Evolutionary conservation across 2,888 invertebrate genomes (phyloP).

Genomic region (Ganaspis brasiliensis): DNA sequence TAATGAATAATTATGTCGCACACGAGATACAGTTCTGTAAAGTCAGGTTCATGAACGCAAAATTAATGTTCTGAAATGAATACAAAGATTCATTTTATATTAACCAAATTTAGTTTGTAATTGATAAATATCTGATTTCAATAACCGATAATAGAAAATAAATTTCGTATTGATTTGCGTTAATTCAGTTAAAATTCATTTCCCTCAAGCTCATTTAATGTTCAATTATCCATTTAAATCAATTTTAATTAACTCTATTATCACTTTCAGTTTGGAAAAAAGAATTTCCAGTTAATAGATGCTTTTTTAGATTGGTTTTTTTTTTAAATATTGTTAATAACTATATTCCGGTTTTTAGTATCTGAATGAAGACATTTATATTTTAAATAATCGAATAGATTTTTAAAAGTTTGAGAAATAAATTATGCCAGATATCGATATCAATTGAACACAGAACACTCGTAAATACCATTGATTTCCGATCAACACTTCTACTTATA

Average conservation of each 20-base stretch:
- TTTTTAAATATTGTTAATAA: too few species aligned
- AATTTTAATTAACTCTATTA: too few species aligned
- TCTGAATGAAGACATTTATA: too few species aligned
- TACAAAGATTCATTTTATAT: constrained; percentile 3
- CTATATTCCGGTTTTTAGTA: too few species aligned
- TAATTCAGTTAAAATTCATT: too few species aligned
- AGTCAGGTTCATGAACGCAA: constrained; percentile 30
- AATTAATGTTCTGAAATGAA: constrained; percentile 14
- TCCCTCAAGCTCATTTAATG: too few species aligned
- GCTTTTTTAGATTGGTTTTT: too few species aligned
- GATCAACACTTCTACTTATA: background rate
- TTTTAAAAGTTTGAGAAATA: background rate
- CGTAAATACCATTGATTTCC: constrained; percentile 37
- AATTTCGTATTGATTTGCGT: background rate
- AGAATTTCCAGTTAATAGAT: too few species aligned
- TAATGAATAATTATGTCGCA: constrained; percentile 26
- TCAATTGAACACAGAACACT: background rate
- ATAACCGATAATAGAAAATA: background rate
- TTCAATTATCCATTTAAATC: too few species aligned
- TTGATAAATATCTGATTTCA: background rate
- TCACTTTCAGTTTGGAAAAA: too few species aligned
- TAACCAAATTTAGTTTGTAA: background rate
- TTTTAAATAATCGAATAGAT: too few species aligned
- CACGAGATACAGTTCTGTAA: constrained; percentile 1
- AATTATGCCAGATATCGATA: background rate